These are phyloP conservation scores for Arbacia lixula DNA, from an alignment of 53 echinoderm and acorn worm species.

Conservation along the genomic window DNA sequence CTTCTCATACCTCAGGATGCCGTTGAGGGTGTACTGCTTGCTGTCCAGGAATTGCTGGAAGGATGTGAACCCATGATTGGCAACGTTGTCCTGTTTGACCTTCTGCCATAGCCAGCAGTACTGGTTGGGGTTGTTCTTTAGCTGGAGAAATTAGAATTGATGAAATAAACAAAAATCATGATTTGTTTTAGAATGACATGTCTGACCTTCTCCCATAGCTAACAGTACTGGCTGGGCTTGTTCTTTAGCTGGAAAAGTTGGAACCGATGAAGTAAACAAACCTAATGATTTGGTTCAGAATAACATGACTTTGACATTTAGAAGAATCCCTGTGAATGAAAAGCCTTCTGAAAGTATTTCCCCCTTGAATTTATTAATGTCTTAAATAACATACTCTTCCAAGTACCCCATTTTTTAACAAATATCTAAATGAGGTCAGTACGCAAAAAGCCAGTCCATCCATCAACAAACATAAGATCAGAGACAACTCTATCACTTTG, in stretches of 20 bases:
- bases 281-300: slow-evolving; percentile 75
- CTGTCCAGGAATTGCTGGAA: slow-evolving; percentile 97
- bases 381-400: too few relatives aligned
- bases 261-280: slow-evolving; percentile 88
- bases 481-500: too few relatives aligned
- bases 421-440: too few relatives aligned
- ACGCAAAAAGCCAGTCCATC: too few relatives aligned
- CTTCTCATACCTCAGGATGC: slow-evolving; percentile 93
- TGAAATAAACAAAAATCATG: slow-evolving; percentile 92
- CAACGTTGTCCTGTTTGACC: slow-evolving; percentile 33
- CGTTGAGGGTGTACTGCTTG: slow-evolving; percentile 78
- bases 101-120: slow-evolving; percentile 93
- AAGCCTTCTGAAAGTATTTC: too few relatives aligned
- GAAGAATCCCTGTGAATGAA: too few relatives aligned
- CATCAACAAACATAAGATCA: too few relatives aligned
- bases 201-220: slow-evolving; percentile 78
- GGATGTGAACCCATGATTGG: slow-evolving; percentile 85
- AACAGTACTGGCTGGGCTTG: slow-evolving; percentile 89
- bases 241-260: slow-evolving; percentile 94
- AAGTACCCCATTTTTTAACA: too few relatives aligned
- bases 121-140: slow-evolving; percentile 93
- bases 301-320: slow-evolving; percentile 46
- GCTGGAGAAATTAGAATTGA: slow-evolving; percentile 88
- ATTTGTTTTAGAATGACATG: slow-evolving; percentile 59
- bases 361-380: too few relatives aligned